Base-by-base conservation (phyloP, 2,888 invertebrate species). In the Andrena camellia region DNA sequence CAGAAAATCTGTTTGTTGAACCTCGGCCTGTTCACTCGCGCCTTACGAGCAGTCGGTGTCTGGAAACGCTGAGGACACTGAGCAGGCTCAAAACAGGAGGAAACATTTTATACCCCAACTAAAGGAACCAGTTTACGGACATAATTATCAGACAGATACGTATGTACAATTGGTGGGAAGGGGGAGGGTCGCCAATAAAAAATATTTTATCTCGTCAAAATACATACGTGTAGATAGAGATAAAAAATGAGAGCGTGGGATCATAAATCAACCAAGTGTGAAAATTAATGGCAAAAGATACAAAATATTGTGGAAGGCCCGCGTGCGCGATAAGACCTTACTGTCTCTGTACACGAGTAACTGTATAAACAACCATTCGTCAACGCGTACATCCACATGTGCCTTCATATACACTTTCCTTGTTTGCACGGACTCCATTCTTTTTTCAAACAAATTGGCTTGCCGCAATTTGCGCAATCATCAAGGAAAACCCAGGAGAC, bases 371-470 rank as follows among this genome's bases (percentile, higher is more conserved):
- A 50, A 50, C 4, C 29, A 48, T 29, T 50, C 29, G 54, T 68
- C 17, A 33, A 31, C 2, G 23, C 2, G 17, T 17, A 10, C 29
- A 17, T 42, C n/a, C 48, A 42, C 42, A 17, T 42, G 17, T 42
- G 29, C 6, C 17, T 33, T 29, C 42, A 6, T 20, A 35, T 6
- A 3, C 8, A 26, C 57, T 77, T 72, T 72, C 73, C 77, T 72
- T 59, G 8, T 73, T 72, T 77, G 64, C 35, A 10, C 6, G 0
- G 20, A 57, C 50, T 8, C n/a, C 17, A 1, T 17, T 42, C 8
- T 26, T 20, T 13, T 8, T 20, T 13, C 8, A 8, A 8, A 7
- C 8, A 10, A 10, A 35, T 42, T 7, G n/a, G 7, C 2, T 23
- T 8, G 8, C 20, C 26, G 26, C 5, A 20, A 8, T 7, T 64